Evolutionary conservation across 2,888 invertebrate species (phyloP).

Genomic region (Cataglyphis altisquamis): DNA sequence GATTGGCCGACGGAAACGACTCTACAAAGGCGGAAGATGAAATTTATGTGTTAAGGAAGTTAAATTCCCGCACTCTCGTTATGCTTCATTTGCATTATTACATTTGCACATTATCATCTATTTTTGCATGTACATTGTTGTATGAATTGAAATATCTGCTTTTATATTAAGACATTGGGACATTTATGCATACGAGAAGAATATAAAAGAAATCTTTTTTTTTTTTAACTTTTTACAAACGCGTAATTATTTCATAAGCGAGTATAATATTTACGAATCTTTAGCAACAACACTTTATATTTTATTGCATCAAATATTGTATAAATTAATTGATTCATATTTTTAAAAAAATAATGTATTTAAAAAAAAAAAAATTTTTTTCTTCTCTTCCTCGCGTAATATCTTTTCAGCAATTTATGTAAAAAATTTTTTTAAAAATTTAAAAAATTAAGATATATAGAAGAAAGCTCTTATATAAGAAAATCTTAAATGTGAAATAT

Average conservation of each 20-base stretch:
- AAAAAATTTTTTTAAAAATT: neutral
- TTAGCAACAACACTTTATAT: neutral
- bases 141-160: neutral
- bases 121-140: constrained; percentile 23
- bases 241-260: neutral
- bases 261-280: neutral
- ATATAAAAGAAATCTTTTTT: neutral
- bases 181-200: neutral
- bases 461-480: neutral
- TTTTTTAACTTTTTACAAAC: neutral
- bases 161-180: neutral
- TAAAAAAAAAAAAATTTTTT: neutral
- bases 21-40: neutral
- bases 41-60: constrained; percentile 1
- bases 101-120: constrained; percentile 20
- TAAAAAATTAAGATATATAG: neutral
- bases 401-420: neutral
- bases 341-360: neutral
- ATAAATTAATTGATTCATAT: neutral
- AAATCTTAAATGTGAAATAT: neutral
- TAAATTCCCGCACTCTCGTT: constrained; percentile 7
- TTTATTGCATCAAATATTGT: neutral
- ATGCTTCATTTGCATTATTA: constrained; percentile 19
- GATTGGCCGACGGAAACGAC: constrained; percentile 10
- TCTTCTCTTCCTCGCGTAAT: neutral